Evolutionary conservation across 1,140 invertebrate species (phyloP).

Genomic region (Campodea augens): DNA sequence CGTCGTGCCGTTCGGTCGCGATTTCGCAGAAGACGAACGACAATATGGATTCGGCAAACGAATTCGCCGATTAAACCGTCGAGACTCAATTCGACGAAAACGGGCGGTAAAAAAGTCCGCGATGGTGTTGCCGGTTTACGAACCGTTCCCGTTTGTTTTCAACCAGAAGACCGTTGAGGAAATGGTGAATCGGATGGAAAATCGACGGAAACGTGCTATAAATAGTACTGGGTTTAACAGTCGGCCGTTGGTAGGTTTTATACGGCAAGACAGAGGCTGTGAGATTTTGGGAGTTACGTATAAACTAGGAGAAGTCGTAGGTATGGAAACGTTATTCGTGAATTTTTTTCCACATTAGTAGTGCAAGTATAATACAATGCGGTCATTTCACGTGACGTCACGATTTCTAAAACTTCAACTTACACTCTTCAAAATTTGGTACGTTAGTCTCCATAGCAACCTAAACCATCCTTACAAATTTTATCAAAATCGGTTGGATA

Average conservation of each 20-base stretch:
- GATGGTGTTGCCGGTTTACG: neutral
- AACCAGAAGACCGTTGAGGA: too few species aligned
- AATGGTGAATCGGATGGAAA: neutral
- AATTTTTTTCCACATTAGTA: too few species aligned
- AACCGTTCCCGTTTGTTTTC: neutral
- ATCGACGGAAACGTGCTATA: constrained; percentile 1
- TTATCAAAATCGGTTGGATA: too few species aligned
- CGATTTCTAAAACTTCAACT: too few species aligned
- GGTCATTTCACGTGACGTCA: too few species aligned
- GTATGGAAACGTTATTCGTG: constrained; percentile 9
- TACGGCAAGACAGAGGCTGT: constrained; percentile 14
- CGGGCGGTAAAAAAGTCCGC: constrained; percentile 9
- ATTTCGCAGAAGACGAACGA: neutral
- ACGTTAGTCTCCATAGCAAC: too few species aligned
- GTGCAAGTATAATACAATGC: too few species aligned
- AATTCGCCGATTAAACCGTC: constrained; percentile 8
- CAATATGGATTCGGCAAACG: neutral
- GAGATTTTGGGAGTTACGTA: constrained; percentile 17
- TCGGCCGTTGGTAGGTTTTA: too few species aligned
- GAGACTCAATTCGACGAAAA: constrained; percentile 3
- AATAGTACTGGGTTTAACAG: constrained; percentile 9
- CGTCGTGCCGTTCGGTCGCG: neutral
- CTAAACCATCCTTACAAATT: too few species aligned
- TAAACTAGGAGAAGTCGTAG: constrained; percentile 18
- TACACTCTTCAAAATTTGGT: too few species aligned